A percentile compares a stretch with the other conserved stretches of the same genome.
Conservation (phyloP, 2,113 vertebrate species). For the Erythrolamprus reginae region DNA sequence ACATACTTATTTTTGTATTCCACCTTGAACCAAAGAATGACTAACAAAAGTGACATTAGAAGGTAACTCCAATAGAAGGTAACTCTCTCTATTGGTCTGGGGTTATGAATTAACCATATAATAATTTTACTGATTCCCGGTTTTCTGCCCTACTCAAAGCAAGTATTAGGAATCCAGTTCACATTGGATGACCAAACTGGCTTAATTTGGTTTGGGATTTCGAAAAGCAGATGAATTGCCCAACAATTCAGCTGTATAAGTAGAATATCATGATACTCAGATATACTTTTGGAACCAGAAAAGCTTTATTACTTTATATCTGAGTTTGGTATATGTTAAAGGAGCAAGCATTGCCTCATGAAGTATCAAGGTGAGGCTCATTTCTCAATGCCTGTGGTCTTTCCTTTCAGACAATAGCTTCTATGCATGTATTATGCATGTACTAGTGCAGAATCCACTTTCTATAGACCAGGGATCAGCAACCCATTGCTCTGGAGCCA, state of each 20-base stretch:
- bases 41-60: background rate
- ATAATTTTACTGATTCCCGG: background rate
- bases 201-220: background rate
- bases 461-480: background rate
- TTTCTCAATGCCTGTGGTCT: background rate
- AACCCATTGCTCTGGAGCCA: no score
- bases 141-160: background rate
- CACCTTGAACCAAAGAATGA: background rate
- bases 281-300: background rate
- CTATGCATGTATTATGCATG: background rate
- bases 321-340: background rate
- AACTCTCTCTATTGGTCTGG: background rate
- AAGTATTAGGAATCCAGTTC: background rate
- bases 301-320: background rate
- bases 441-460: background rate
- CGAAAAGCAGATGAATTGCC: background rate
- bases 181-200: background rate
- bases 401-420: background rate
- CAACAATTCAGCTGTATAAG: background rate
- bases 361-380: background rate
- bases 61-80: background rate
- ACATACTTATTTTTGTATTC: background rate
- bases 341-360: background rate
- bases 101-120: background rate
- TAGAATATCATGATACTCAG: background rate